Percentiles rank a stretch among this genome's conserved stretches.
These are phyloP conservation scores for Syngnathus typhle DNA, from an alignment of 2,113 vertebrate species.

Conservation along the genomic window DNA sequence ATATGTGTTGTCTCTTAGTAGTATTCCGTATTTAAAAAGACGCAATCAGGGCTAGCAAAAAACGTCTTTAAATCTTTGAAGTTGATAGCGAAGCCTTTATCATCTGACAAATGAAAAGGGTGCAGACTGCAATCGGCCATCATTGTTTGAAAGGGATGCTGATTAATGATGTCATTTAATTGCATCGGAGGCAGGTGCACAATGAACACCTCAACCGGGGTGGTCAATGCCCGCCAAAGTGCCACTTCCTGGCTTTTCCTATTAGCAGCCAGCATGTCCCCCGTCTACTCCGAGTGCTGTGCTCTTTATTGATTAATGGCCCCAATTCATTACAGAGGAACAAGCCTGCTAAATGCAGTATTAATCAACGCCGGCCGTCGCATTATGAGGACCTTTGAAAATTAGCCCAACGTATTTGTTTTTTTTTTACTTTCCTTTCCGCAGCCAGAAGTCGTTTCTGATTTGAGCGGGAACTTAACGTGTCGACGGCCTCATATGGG, in stretches of 20 bases:
- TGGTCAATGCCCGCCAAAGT: conserved; percentile 86
- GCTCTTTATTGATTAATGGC: conserved; percentile 99
- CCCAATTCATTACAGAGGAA: conserved; percentile 97
- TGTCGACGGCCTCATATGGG: conserved; percentile 87
- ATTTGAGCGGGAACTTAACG: conserved; percentile 84
- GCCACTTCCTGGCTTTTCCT: conserved; percentile 86
- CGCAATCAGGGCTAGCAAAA: no score
- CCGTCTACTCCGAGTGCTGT: conserved; percentile 92
- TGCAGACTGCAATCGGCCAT: conserved; percentile 84
- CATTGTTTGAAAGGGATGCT: conserved; percentile 79
- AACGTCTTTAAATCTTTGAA: conserved; percentile 2
- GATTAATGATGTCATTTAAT: conserved; percentile 98
- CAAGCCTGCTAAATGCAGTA: conserved; percentile 97
- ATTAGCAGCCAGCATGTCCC: conserved; percentile 98
- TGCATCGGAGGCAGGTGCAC: conserved; percentile 89
- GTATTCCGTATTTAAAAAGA: no score
- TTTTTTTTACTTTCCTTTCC: conserved; percentile 3
- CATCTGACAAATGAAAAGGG: conserved; percentile 79
- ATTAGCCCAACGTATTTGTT: conserved; percentile 60
- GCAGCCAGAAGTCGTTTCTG: conserved; percentile 71
- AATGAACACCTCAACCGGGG: conserved; percentile 86
- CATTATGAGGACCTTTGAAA: conserved; percentile 87
- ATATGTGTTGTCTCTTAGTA: conserved; percentile 29
- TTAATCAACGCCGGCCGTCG: conserved; percentile 98
- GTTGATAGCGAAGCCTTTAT: conserved; percentile 45